Evolutionary conservation across 2,888 invertebrate genomes (phyloP).

Genomic region (Drosophila kanekoi): DNA sequence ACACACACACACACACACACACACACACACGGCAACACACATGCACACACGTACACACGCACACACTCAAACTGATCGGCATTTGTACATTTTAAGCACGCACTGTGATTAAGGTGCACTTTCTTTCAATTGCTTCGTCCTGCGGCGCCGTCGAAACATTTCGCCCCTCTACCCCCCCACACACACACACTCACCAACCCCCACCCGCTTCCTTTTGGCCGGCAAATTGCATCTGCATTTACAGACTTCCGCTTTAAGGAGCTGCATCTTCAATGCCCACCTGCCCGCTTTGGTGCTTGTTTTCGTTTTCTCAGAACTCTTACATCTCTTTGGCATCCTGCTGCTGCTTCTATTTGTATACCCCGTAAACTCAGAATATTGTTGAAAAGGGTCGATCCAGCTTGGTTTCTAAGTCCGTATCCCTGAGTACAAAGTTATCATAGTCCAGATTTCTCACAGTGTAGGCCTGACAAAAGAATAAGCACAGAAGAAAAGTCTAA

Average conservation of each 20-base stretch:
- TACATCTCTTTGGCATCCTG: constrained; percentile 2
- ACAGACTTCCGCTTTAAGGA: constrained; percentile 11
- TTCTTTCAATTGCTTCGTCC: constrained; percentile 2
- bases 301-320: neutral
- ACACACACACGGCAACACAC: neutral
- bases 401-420: too few relatives aligned
- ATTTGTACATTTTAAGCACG: constrained; percentile 13
- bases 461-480: too few relatives aligned
- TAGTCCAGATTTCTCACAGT: too few relatives aligned
- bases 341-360: constrained; percentile 29
- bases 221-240: constrained; percentile 12
- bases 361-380: too few relatives aligned
- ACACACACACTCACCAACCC: accelerated
- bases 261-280: constrained; percentile 14
- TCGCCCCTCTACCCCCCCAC: too few relatives aligned
- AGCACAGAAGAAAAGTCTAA: too few relatives aligned
- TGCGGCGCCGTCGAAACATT: neutral
- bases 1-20: neutral
- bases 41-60: neutral
- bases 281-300: constrained; percentile 2
- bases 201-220: neutral
- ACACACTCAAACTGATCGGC: neutral
- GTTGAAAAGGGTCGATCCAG: too few relatives aligned
- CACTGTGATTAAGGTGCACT: constrained; percentile 12
- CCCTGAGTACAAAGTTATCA: too few relatives aligned